These are phyloP conservation scores for Malacoraja senta DNA, from an alignment of 2,797 vertebrate species.

Conservation along the genomic window DNA sequence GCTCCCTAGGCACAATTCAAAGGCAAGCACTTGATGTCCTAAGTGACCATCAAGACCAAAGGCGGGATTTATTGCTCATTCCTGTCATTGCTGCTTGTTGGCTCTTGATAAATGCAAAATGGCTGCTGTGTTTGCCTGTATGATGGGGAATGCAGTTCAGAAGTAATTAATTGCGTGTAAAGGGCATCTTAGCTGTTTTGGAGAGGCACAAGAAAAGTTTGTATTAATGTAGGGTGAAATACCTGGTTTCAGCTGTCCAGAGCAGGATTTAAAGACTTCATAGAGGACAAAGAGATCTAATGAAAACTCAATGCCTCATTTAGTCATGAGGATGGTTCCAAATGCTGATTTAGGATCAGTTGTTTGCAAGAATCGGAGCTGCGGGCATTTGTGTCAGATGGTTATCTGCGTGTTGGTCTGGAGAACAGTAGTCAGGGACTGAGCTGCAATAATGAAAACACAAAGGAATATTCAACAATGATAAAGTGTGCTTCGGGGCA, in stretches of 20 bases:
- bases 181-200: background rate
- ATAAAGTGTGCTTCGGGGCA: slow-evolving; percentile 37
- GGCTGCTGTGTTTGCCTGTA: background rate
- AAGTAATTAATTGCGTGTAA: background rate
- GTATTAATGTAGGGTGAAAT: slow-evolving; percentile 7
- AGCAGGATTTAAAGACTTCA: slow-evolving; percentile 17
- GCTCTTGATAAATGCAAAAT: slow-evolving; percentile 3
- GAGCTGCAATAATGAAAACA: slow-evolving; percentile 6
- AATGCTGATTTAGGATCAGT: slow-evolving; percentile 31
- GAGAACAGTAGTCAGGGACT: background rate
- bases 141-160: background rate
- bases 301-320: slow-evolving; percentile 26
- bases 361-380: slow-evolving; percentile 18
- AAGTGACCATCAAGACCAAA: background rate
- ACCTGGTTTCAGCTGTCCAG: slow-evolving; percentile 30
- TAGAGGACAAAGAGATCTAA: background rate
- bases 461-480: slow-evolving; percentile 38
- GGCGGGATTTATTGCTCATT: background rate
- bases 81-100: background rate
- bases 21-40: background rate
- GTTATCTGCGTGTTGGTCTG: slow-evolving; percentile 26
- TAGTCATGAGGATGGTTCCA: background rate
- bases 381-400: slow-evolving; percentile 32
- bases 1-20: background rate
- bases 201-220: background rate